Percentiles rank a stretch among this genome's conserved stretches.
Evolutionary conservation across 2,113 vertebrate species (phyloP).

Genomic region (Meleagris gallopavo): DNA sequence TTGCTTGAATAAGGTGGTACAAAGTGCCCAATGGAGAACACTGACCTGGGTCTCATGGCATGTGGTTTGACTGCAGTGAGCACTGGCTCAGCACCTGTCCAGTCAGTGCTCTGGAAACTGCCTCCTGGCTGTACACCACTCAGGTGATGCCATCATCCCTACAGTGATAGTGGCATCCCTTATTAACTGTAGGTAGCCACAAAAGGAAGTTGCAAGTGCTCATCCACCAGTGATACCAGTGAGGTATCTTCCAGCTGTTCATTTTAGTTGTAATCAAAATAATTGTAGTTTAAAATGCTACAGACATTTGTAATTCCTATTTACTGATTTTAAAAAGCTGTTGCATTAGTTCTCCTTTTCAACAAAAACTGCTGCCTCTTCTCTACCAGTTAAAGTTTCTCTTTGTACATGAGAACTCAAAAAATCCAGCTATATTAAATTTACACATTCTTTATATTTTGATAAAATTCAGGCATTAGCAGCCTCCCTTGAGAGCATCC

Average conservation of each 20-base stretch:
- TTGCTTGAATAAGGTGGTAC: background rate
- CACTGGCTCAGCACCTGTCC: background rate
- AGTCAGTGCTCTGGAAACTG: background rate
- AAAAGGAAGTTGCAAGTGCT: background rate
- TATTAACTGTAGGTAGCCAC: background rate
- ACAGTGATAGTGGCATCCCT: background rate
- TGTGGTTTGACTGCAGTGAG: background rate
- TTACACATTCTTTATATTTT: background rate
- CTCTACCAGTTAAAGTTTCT: background rate
- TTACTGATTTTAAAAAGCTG: slow-evolving; percentile 50
- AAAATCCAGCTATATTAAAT: background rate
- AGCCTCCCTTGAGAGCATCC: background rate
- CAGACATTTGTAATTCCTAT: slow-evolving; percentile 17
- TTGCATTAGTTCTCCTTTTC: slow-evolving; percentile 5
- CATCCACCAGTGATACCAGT: background rate
- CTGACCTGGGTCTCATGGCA: background rate
- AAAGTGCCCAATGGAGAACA: background rate
- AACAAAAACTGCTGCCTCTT: background rate
- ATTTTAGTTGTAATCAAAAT: background rate
- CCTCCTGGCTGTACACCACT: background rate
- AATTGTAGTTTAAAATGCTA: slow-evolving; percentile 28
- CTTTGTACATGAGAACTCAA: background rate
- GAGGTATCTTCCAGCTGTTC: background rate
- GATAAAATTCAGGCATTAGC: background rate
- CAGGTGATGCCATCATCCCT: background rate